These are phyloP conservation scores for Stigmatopora nigra DNA, from an alignment of 2,113 vertebrate genomes.

Conservation along the genomic window DNA sequence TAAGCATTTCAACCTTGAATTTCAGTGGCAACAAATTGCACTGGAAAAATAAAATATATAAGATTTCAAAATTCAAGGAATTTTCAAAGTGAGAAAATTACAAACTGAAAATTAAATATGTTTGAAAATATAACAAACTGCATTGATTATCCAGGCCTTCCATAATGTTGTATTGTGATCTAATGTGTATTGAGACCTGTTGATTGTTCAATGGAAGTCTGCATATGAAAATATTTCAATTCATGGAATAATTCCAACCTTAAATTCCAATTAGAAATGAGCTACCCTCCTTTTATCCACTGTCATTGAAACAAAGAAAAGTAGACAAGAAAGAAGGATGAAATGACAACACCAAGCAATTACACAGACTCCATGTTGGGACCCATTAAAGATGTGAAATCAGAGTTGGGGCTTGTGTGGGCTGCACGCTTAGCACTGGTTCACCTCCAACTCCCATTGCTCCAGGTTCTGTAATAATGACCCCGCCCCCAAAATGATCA, in stretches of 20 bases:
- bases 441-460: conserved; percentile 14
- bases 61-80: not conserved
- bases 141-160: too few relatives aligned
- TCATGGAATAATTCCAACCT: not conserved
- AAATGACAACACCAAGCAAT: conserved; percentile 13
- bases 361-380: not conserved
- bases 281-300: not conserved
- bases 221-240: too few relatives aligned
- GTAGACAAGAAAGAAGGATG: not conserved
- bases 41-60: not conserved
- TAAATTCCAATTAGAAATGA: not conserved
- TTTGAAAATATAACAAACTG: too few relatives aligned
- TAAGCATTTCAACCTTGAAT: not conserved
- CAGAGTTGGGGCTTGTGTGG: conserved; percentile 41
- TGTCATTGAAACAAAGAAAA: conserved; percentile 11
- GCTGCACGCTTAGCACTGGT: conserved; percentile 39
- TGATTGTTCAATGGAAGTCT: too few relatives aligned
- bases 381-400: conserved; percentile 49
- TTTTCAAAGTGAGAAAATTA: not conserved
- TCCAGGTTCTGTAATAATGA: conserved; percentile 16
- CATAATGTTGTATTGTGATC: too few relatives aligned
- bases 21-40: not conserved
- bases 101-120: not conserved
- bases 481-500: conserved; percentile 9
- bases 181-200: too few relatives aligned